Base-by-base conservation (phyloP, 2,888 invertebrate genomes). In the Teleogryllus oceanicus region DNA sequence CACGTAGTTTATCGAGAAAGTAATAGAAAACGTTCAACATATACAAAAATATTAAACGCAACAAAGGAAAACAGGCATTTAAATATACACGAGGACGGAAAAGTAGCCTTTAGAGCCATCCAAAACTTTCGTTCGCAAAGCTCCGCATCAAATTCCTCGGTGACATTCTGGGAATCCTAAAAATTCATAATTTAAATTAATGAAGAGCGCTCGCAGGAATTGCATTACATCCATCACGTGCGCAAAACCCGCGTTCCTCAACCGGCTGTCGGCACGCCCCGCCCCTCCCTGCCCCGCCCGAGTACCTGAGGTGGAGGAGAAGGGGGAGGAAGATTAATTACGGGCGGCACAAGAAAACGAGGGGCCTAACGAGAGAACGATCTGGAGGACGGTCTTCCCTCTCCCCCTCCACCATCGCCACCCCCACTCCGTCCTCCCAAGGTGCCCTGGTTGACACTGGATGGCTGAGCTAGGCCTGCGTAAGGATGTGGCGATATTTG, bases 141-240 rank as follows among this genome's bases (percentile, higher is more conserved):
- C 24, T 24, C 24, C 24, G 24, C 24, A 24, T 24, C 24, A 4
- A 24, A 24, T 24, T 24, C 24, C 24, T 24, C 24, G 24, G 24
- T 24, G 24, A 4, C 24, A 24, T 24, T 24, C 24, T 24, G 24
- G 24, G 4, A 18, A 62, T 62, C 62, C 62, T 24, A 62, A 62
- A 62, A 62, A 62, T 62, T 62, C 62, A 62, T 62, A 62, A 62
- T 62, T 62, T 62, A 62, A 62, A 62, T 62, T 62, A 62, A 62
- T 62, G 62, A 62, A 62, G 62, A 62, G 62, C 16, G 16, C 5
- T 62, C 62, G 2, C 12, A 16, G 62, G 62, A 62, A 62, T 62
- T 62, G 62, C 62, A 62, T 62, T 62, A 62, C 62, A 62, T 62
- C 62, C 62, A 62, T 62, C 62, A 62, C 62, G 18, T 16, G 62